These are phyloP conservation scores for Lagopus leucura DNA, from an alignment of 2,113 vertebrate genomes.

Conservation along the genomic window DNA sequence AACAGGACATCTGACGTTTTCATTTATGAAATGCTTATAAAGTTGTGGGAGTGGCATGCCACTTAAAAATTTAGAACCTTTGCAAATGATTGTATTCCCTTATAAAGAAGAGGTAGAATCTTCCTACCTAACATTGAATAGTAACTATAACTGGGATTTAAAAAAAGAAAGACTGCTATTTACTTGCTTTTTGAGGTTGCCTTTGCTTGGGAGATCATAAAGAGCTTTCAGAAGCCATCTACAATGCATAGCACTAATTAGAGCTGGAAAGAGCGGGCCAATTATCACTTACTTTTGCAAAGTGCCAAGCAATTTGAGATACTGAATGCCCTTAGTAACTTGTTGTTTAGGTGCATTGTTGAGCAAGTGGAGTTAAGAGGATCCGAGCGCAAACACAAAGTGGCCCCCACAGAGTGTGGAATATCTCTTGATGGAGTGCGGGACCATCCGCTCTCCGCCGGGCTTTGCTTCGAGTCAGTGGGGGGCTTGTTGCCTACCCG, in stretches of 20 bases:
- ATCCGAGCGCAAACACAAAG: rapidly evolving
- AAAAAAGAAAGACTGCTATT: background rate
- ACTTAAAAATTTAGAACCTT: slow-evolving; percentile 1
- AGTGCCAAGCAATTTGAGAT: background rate
- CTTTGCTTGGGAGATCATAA: background rate
- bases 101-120: background rate
- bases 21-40: background rate
- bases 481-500: background rate
- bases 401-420: background rate
- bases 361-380: rapidly evolving
- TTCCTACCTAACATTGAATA: background rate
- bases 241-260: background rate
- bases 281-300: background rate
- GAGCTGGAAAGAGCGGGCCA: background rate
- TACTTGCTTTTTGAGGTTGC: background rate
- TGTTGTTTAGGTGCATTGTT: rapidly evolving
- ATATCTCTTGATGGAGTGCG: background rate
- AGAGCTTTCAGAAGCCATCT: background rate
- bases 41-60: background rate
- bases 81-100: background rate
- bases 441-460: background rate
- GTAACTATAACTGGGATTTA: background rate
- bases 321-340: background rate
- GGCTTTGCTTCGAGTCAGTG: rapidly evolving
- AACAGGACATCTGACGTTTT: background rate